Conservation (phyloP, 2,888 invertebrate species). For the Colletes collaris region DNA sequence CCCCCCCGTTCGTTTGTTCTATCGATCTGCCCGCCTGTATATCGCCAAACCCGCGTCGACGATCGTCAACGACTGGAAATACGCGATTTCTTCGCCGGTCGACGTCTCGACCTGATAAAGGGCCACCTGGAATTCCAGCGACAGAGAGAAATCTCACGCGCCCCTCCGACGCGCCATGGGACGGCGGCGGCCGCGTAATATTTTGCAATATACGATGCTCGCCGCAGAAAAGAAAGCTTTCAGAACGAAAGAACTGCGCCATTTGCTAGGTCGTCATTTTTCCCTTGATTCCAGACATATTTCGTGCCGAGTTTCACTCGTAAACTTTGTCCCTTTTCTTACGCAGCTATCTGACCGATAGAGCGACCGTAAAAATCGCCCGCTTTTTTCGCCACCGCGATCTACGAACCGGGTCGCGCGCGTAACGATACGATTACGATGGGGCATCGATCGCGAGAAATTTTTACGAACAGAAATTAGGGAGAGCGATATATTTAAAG, state of each 20-base stretch:
- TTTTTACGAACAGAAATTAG: too few species aligned
- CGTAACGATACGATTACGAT: too few species aligned
- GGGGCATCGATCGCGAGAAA: too few species aligned
- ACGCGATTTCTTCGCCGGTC: slow-evolving; percentile 32
- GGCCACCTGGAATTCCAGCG: slow-evolving; percentile 13
- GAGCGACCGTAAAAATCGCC: too few species aligned
- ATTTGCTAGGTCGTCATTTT: slow-evolving; percentile 1
- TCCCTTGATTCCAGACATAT: neutral
- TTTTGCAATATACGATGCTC: slow-evolving; percentile 2
- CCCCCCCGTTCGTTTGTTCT: slow-evolving; percentile 26
- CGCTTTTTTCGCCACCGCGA: too few species aligned
- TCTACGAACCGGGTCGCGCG: too few species aligned
- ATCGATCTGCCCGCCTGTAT: slow-evolving; percentile 39
- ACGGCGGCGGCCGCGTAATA: slow-evolving; percentile 1
- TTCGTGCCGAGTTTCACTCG: neutral
- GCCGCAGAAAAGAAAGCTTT: neutral
- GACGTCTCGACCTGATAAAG: slow-evolving; percentile 38
- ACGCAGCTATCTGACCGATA: neutral
- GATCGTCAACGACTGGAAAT: slow-evolving; percentile 46
- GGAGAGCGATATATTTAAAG: too few species aligned
- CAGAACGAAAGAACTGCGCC: neutral
- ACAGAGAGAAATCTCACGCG: slow-evolving; percentile 10
- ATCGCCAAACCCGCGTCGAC: slow-evolving; percentile 29
- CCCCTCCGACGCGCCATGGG: neutral
- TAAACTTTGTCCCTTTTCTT: too few species aligned